Base-by-base conservation (phyloP, 2,113 vertebrate species). In the Mormoops blainvillei region DNA sequence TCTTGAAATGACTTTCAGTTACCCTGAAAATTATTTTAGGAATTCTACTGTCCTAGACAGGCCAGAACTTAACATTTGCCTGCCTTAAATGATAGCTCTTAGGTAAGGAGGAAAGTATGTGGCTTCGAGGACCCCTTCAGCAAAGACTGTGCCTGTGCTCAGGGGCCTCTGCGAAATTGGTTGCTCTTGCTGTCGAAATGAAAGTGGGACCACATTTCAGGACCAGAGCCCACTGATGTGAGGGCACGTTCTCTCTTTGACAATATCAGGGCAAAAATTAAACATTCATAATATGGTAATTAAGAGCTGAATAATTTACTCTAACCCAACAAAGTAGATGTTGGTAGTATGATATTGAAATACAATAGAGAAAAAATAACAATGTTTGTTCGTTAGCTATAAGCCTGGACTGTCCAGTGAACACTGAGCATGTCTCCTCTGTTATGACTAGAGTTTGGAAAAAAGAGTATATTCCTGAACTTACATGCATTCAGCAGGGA, bases 231-330 rank as follows among this genome's bases (percentile, higher is more conserved):
- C 86, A 54, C 11, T 50, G 83, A 74, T 83, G 1, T 70, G 87
- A 97, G 92, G 96, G 87, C 97, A 98, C 94, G 52, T 97, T 98
- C 98, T 97, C 96, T 97, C 97, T 98, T 86, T 98, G 97, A 97
- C 97, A 98, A 97, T 96, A 97, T 96, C 94, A 97, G 89, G 83
- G 87, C 95, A 98, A 96, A 96, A 98, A 98, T 98, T 98, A 98
- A 98, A 98, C 97, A 98, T 98, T 98, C 98, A 98, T 98, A 98
- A 97, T 98, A 97, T 97, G 94, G 95, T 98, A 98, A 98, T 98
- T 97, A 98, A 97, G 91, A 95, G 67, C 95, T 98, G 97, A 98
- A 98, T 98, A 98, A 98, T 98, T 98, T 98, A 98, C 97, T 98
- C 97, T 95, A 81, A 97, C 86, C 67, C 97, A 98, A 98, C 98